Evolutionary conservation across 2,113 vertebrate genomes (phyloP).

Genomic region (Turdus rufiventris): DNA sequence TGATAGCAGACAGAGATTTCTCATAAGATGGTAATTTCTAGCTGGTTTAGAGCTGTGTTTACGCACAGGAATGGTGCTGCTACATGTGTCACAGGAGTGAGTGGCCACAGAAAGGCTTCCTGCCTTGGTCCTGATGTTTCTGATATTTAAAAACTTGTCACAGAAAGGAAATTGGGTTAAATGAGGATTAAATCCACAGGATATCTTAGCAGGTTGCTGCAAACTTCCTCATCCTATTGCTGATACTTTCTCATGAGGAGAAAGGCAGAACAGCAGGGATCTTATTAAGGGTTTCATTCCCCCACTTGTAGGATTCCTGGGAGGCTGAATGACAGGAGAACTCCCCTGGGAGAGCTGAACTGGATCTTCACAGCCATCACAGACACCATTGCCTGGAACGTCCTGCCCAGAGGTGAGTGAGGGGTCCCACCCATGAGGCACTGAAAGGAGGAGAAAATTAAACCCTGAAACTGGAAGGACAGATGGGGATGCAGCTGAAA

Average conservation of each 20-base stretch:
- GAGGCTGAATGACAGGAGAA: slow-evolving; percentile 93
- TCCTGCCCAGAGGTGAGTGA: slow-evolving; percentile 87
- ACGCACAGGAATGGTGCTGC: rapidly evolving
- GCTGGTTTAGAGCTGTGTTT: background rate
- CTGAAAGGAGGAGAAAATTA: background rate
- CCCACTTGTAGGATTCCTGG: slow-evolving; percentile 86
- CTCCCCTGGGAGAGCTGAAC: slow-evolving; percentile 95
- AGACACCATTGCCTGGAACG: slow-evolving; percentile 97
- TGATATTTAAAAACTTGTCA: background rate
- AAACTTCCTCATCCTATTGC: background rate
- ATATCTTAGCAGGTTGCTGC: background rate
- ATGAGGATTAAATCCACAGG: background rate
- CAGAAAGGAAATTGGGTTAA: background rate
- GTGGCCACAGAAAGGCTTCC: background rate
- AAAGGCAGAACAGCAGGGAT: rapidly evolving
- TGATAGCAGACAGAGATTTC: background rate
- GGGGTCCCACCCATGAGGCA: background rate
- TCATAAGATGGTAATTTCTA: background rate
- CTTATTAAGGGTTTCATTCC: background rate
- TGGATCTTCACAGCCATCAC: slow-evolving; percentile 99
- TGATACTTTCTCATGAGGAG: background rate
- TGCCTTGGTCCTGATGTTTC: background rate
- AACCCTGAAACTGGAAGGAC: background rate
- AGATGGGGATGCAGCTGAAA: background rate
- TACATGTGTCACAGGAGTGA: rapidly evolving